Evolutionary conservation across 2,888 invertebrate genomes (phyloP).

Genomic region (Sialis lutaria): DNA sequence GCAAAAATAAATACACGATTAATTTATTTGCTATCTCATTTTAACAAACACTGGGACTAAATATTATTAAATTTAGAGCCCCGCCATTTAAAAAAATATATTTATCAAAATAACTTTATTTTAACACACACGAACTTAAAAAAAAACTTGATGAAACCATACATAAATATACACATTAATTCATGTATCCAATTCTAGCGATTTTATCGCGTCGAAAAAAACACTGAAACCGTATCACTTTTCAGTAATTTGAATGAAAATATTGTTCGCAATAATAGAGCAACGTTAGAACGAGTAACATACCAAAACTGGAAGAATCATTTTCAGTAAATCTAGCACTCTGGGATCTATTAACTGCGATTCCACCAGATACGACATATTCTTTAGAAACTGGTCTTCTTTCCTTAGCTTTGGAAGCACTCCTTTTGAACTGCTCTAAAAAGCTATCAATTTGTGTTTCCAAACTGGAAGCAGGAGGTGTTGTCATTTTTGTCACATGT

Average conservation of each 20-base stretch:
- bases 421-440: slow-evolving; percentile 64
- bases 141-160: neutral
- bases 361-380: slow-evolving; percentile 31
- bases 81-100: no score
- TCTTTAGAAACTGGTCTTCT: slow-evolving; percentile 16
- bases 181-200: neutral
- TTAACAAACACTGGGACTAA: neutral
- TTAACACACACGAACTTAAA: neutral
- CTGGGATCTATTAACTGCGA: slow-evolving; percentile 16
- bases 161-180: neutral
- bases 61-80: no score
- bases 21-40: neutral
- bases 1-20: neutral
- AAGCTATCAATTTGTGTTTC: slow-evolving; percentile 75
- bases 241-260: no score
- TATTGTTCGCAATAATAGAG: no score
- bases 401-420: slow-evolving; percentile 62
- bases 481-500: slow-evolving; percentile 26
- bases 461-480: slow-evolving; percentile 50
- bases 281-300: neutral
- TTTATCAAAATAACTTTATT: no score
- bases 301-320: slow-evolving; percentile 3
- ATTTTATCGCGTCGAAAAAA: no score
- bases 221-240: no score
- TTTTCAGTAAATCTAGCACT: slow-evolving; percentile 5